phyloP scores from a whole-genome alignment of 2,888 invertebrate genomes.

The Thumatha senex region DNA sequence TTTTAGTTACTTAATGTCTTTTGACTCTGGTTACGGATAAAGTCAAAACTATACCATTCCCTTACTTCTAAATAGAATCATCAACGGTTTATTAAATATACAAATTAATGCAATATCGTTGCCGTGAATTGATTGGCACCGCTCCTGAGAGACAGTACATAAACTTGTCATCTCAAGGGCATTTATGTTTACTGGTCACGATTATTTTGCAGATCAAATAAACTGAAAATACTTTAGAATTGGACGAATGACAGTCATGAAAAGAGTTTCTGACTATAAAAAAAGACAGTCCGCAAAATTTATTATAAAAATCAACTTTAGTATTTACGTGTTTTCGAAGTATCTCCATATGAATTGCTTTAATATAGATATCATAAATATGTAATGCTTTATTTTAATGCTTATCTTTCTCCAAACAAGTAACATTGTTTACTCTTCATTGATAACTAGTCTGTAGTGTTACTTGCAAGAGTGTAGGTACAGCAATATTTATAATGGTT shows the following conservation, averaged over 20 bases:
- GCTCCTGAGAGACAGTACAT: slow-evolving; percentile 53
- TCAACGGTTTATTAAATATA: slow-evolving; percentile 16
- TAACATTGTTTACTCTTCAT: not conserved
- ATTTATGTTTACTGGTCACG: slow-evolving; percentile 50
- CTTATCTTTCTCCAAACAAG: not conserved
- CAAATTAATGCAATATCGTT: slow-evolving; percentile 60
- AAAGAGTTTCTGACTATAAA: no score
- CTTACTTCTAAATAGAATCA: no score
- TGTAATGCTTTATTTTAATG: not conserved
- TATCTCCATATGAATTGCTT: not conserved
- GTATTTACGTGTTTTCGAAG: not conserved
- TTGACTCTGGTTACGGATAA: no score
- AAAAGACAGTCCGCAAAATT: no score
- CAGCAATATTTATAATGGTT: no score
- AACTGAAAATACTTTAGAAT: not conserved
- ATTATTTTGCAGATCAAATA: slow-evolving; percentile 29
- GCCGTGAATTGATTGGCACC: slow-evolving; percentile 62
- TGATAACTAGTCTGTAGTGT: not conserved
- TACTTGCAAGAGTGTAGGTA: no score
- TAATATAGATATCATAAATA: not conserved
- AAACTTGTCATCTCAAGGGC: slow-evolving; percentile 66
- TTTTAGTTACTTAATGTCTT: no score
- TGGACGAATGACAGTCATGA: no score
- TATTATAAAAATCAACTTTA: not conserved
- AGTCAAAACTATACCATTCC: no score